A percentile compares a stretch with the other conserved stretches of the same genome.
These are phyloP conservation scores for Atta texana DNA, from an alignment of 1,140 invertebrate species.

Conservation along the genomic window DNA sequence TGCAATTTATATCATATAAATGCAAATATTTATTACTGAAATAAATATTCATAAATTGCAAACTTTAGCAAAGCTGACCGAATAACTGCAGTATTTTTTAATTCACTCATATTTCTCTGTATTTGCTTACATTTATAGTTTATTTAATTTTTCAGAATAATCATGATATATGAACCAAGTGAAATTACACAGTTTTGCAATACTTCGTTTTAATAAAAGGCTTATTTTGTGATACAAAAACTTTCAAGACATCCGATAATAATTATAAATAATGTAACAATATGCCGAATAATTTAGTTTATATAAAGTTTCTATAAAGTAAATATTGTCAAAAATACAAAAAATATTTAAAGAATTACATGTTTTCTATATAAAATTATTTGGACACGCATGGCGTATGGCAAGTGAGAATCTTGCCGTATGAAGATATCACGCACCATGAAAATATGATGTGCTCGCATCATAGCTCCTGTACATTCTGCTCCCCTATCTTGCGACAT, in stretches of 20 bases:
- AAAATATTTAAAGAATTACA: neutral
- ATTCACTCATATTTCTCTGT: neutral
- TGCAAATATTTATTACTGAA: neutral
- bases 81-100: neutral
- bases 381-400: neutral
- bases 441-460: constrained; percentile 74
- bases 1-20: neutral
- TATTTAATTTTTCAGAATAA: neutral
- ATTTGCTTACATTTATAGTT: neutral
- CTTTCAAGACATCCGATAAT: neutral
- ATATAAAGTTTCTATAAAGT: neutral
- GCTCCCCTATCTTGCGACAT: constrained; percentile 81
- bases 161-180: neutral
- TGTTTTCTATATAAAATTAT: neutral
- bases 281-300: neutral
- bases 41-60: neutral
- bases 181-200: neutral
- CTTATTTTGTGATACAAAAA: neutral
- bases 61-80: neutral
- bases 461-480: constrained; percentile 79
- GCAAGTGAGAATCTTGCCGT: constrained; percentile 39
- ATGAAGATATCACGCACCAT: constrained; percentile 66
- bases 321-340: neutral
- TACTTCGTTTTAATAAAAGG: neutral
- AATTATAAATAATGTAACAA: neutral